Evolutionary conservation across 64 coral and sea anemone genomes (phyloP), one percentile per base, ranked within the genome.

Genomic region (Acropora tenuis): DNA sequence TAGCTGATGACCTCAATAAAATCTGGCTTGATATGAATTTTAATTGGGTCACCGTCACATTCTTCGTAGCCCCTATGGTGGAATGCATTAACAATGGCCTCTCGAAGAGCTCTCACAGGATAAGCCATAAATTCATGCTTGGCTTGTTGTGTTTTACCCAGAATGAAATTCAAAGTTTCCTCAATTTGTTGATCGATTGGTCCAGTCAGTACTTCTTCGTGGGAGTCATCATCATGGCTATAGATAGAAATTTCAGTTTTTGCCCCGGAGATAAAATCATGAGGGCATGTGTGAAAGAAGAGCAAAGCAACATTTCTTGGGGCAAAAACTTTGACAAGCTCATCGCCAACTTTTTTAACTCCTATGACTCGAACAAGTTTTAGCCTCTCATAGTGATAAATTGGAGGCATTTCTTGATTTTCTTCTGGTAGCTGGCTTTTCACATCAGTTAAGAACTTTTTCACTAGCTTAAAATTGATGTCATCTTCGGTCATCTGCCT

Each of bases 11-110:
- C 81, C n/a, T 78, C 60, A 19, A 93, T 93, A 30, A 68, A 79
- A 69, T 83, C 59, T 83, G 86, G 86, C 1, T 74, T 93, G 17
- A 93, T 75, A 41, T 93, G 92, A 12, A 93, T 88, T 60, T 93
- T 93, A 5, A 93, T 63, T 18, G 92, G 92, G 80, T 89, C 77
- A 15, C 52, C 74, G 17, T 75, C 48, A 6, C 61, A 57, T 12
- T 46, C 41, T 41, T 89, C 92, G 41, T 93, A 93, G 10, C 92
- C 85, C 65, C 92, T 87, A 50, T 93, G 92, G 18, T 88, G 74
- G 50, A 93, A 87, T 5, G 92, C 92, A 93, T 93, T 93, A 15
- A 93, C 92, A 65, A 93, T 69, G 9, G 92, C 92, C 47, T 93
- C 86, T 4, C 85, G 79, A 3, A 93, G 69, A 30, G 92, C 92